These are phyloP conservation scores for Porites australiensis DNA, from an alignment of 64 coral and sea anemone genomes.

Conservation along the genomic window DNA sequence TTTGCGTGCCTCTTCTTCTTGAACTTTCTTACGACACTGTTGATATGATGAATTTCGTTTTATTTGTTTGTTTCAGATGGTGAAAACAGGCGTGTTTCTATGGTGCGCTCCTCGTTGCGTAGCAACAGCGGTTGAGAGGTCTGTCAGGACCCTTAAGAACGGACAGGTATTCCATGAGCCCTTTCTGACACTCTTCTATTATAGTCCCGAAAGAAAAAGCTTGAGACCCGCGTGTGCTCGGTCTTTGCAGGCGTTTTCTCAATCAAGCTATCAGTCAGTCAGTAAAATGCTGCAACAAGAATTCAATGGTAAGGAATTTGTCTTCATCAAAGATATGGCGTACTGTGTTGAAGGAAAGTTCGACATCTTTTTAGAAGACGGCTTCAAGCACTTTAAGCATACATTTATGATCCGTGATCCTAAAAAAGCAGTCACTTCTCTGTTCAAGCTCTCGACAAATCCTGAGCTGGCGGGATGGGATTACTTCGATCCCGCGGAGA, in stretches of 20 bases:
- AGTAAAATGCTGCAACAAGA: conserved; percentile 60
- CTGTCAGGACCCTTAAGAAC: conserved; percentile 65
- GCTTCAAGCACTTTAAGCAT: conserved; percentile 73
- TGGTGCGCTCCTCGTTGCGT: conserved; percentile 80
- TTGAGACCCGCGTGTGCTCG: background rate
- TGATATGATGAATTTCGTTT: background rate
- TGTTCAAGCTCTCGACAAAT: conserved; percentile 77
- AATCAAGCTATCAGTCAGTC: conserved; percentile 52
- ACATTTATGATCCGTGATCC: conserved; percentile 82
- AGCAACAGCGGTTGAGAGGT: conserved; percentile 74
- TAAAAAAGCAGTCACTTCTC: conserved; percentile 57
- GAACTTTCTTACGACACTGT: background rate
- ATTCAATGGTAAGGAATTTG: conserved; percentile 58
- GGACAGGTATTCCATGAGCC: conserved; percentile 76
- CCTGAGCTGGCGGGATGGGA: conserved; percentile 81
- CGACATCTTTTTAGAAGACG: conserved; percentile 74
- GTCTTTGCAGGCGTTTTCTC: conserved; percentile 8
- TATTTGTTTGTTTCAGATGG: background rate
- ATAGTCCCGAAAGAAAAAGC: conserved; percentile 67
- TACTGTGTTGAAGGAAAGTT: conserved; percentile 75
- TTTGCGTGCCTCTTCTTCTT: too few relatives aligned
- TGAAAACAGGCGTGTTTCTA: conserved; percentile 17
- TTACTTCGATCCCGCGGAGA: conserved; percentile 82
- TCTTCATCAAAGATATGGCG: conserved; percentile 90
- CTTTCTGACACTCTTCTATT: conserved; percentile 62